Percentiles rank a stretch among this genome's conserved stretches.
Evolutionary conservation across 2,888 invertebrate genomes (phyloP).

Genomic region (Pachliopta kotzebuea): DNA sequence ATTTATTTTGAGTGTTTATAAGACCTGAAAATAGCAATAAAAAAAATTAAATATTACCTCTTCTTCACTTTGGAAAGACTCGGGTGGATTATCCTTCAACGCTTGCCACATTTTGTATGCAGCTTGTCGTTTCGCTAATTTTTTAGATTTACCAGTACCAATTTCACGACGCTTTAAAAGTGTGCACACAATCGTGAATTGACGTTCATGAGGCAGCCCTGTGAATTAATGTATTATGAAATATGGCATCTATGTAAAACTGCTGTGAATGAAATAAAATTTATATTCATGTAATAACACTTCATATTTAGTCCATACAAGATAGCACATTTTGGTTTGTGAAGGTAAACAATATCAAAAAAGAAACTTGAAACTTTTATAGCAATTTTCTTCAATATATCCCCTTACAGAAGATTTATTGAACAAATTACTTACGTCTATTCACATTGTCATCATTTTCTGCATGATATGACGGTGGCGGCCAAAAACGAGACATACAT

Average conservation of each 20-base stretch:
- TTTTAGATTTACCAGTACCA: constrained; percentile 96
- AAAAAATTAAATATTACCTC: constrained; percentile 69
- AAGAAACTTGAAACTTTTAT: no score
- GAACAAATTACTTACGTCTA: constrained; percentile 59
- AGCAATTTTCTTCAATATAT: no score
- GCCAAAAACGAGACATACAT: constrained; percentile 97
- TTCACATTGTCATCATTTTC: constrained; percentile 86
- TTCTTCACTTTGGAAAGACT: constrained; percentile 84
- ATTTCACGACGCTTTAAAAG: constrained; percentile 92
- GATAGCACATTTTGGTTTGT: no score
- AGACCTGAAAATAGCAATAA: no score
- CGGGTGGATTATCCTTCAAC: constrained; percentile 88
- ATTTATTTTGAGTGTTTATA: no score
- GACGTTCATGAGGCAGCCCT: constrained; percentile 94
- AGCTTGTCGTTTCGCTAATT: constrained; percentile 96
- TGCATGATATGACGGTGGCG: constrained; percentile 96
- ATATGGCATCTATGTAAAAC: not conserved
- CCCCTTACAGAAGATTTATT: not conserved
- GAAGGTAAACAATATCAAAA: no score
- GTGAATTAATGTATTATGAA: constrained; percentile 30
- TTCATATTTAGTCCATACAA: no score
- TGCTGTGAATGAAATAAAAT: no score
- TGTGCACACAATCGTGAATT: constrained; percentile 95
- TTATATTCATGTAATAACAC: no score
- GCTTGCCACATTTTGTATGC: constrained; percentile 96